Conservation (phyloP, 1,140 invertebrate genomes). For the Episyrphus balteatus region DNA sequence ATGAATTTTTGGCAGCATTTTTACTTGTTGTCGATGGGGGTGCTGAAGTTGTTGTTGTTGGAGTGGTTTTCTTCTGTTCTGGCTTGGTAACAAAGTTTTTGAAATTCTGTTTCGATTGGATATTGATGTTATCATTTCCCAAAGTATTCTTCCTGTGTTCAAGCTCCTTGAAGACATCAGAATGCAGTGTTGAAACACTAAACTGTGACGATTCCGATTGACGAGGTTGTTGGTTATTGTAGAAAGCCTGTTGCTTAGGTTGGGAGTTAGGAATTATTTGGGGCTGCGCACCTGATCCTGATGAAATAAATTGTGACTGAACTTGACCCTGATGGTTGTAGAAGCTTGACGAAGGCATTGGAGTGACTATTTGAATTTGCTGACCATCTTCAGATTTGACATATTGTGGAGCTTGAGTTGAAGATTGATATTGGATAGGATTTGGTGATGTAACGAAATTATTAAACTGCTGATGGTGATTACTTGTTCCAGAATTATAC, state of each 20-base stretch:
- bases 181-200: slow-evolving; percentile 30
- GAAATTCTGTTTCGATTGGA: not conserved
- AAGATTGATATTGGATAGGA: not conserved
- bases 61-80: slow-evolving; percentile 5
- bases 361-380: slow-evolving; percentile 33
- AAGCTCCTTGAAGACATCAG: slow-evolving; percentile 32
- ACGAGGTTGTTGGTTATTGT: slow-evolving; percentile 24
- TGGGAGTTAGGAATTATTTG: slow-evolving; percentile 3
- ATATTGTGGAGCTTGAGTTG: slow-evolving; percentile 17
- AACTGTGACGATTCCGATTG: slow-evolving; percentile 20
- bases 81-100: not conserved
- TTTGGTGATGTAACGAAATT: slow-evolving; percentile 13
- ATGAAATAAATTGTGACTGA: slow-evolving; percentile 8
- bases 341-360: slow-evolving; percentile 18
- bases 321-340: slow-evolving; percentile 28
- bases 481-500: slow-evolving; percentile 13
- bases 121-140: not conserved
- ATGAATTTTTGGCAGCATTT: slow-evolving; percentile 38
- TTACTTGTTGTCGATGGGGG: slow-evolving; percentile 30
- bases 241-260: slow-evolving; percentile 7
- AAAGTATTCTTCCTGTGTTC: slow-evolving; percentile 18
- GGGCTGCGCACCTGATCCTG: not conserved
- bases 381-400: slow-evolving; percentile 29
- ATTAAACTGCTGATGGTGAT: slow-evolving; percentile 4
- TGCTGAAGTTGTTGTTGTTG: slow-evolving; percentile 1